Percentiles rank a stretch among this genome's conserved stretches.
These are phyloP conservation scores for Himalopsyche kuldschensis DNA, from an alignment of 2,888 invertebrate species.

Conservation along the genomic window DNA sequence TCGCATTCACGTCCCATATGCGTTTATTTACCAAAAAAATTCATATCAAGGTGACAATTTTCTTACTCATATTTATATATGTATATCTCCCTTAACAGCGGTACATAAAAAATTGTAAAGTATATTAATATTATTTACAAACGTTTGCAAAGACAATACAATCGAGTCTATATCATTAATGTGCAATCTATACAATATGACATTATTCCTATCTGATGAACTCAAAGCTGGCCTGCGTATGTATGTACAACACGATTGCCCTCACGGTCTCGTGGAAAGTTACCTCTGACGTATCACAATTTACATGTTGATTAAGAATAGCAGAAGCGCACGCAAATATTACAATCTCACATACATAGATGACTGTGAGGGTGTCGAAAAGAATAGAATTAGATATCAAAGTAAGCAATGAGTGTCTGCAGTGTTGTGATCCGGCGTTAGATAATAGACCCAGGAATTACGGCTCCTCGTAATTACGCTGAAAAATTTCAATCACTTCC, in stretches of 20 bases:
- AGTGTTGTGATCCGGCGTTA: constrained; percentile 26
- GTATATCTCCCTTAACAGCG: constrained; percentile 31
- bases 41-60: constrained; percentile 31
- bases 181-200: constrained; percentile 26
- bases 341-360: not conserved
- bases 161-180: constrained; percentile 16
- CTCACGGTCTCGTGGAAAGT: not conserved
- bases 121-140: constrained; percentile 34
- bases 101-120: constrained; percentile 32
- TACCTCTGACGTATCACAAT: not conserved
- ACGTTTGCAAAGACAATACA: constrained; percentile 31
- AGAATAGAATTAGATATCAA: not conserved
- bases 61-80: constrained; percentile 29
- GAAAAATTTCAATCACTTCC: constrained; percentile 36
- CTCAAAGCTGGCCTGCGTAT: not conserved
- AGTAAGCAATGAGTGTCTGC: constrained; percentile 31
- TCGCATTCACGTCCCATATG: constrained; percentile 35
- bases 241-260: not conserved
- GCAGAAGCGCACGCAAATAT: constrained; percentile 10
- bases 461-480: constrained; percentile 29
- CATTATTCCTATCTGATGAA: not conserved
- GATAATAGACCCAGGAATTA: constrained; percentile 5
- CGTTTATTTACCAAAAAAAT: constrained; percentile 51
- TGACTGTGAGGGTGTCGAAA: not conserved
- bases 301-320: not conserved